Evolutionary conservation across 2,797 vertebrate genomes (phyloP).

Genomic region (Heterohyrax brucei): DNA sequence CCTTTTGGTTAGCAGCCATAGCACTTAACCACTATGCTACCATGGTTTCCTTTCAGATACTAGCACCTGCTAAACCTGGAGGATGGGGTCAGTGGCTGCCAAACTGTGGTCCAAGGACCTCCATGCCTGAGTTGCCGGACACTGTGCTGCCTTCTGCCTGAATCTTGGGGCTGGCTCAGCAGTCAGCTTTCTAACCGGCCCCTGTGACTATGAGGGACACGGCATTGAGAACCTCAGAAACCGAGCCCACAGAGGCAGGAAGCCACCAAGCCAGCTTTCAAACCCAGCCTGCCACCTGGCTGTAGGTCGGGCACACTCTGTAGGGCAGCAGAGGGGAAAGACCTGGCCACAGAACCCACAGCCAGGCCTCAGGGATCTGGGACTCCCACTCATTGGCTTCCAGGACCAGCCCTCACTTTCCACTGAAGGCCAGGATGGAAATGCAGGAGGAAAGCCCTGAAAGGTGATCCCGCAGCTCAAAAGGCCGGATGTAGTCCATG

Average conservation of each 20-base stretch:
- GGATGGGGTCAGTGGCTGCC: background rate
- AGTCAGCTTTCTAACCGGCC: conserved; percentile 61
- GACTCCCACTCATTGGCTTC: background rate
- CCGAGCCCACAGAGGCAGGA: conserved; percentile 83
- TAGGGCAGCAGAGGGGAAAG: conserved; percentile 76
- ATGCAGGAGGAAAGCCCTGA: background rate
- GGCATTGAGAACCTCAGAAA: conserved; percentile 76
- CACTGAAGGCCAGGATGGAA: background rate
- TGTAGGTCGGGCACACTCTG: conserved; percentile 61
- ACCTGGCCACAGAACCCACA: conserved; percentile 80
- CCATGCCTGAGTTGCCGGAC: background rate
- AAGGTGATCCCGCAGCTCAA: background rate
- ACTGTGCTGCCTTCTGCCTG: rapidly evolving
- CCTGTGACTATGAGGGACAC: conserved; percentile 70
- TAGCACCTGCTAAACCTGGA: background rate
- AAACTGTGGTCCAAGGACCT: background rate
- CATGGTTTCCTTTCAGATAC: background rate
- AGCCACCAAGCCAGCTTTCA: conserved; percentile 78
- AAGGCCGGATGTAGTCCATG: background rate
- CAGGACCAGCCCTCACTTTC: background rate
- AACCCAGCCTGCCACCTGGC: conserved; percentile 74
- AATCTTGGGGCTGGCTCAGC: background rate
- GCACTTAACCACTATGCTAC: too few species aligned
- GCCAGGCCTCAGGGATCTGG: conserved; percentile 23
- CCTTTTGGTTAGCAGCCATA: too few species aligned